Conservation (phyloP, 1,140 invertebrate genomes). For the Cephus cinctus region DNA sequence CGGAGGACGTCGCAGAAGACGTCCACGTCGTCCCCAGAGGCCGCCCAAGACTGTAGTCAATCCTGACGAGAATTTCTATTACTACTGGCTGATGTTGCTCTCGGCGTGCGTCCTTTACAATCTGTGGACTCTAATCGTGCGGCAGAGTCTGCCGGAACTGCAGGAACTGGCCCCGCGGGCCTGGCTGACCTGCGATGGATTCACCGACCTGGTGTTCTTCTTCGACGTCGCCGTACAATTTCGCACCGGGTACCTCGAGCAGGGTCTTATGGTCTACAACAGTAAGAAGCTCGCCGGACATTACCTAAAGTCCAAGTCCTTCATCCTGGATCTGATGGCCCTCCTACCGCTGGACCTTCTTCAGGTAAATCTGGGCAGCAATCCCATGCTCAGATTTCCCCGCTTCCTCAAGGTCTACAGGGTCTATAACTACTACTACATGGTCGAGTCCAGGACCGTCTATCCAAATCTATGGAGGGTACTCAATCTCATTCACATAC, state of each 20-base stretch:
- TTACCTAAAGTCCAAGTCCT: conserved; percentile 82
- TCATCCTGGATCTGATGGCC: conserved; percentile 81
- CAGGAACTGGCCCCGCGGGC: conserved; percentile 66
- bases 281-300: conserved; percentile 85
- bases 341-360: conserved; percentile 86
- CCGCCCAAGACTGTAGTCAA: conserved; percentile 86
- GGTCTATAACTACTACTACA: conserved; percentile 91
- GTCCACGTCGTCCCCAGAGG: conserved; percentile 62
- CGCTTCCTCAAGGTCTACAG: conserved; percentile 87
- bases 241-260: conserved; percentile 92
- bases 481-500: conserved; percentile 90
- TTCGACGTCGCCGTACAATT: conserved; percentile 88
- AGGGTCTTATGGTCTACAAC: conserved; percentile 92
- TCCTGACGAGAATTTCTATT: conserved; percentile 93
- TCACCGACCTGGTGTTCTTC: conserved; percentile 85
- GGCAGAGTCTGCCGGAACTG: conserved; percentile 91
- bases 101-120: conserved; percentile 92
- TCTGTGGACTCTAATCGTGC: conserved; percentile 91
- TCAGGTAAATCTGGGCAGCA: conserved; percentile 75
- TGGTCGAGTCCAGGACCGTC: conserved; percentile 91
- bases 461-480: conserved; percentile 97
- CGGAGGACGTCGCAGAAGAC: conserved; percentile 58
- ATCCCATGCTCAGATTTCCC: conserved; percentile 80
- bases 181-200: conserved; percentile 80
- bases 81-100: conserved; percentile 90